These are phyloP conservation scores for Cottoperca gobio DNA, from an alignment of 2,797 vertebrate species.

Conservation along the genomic window DNA sequence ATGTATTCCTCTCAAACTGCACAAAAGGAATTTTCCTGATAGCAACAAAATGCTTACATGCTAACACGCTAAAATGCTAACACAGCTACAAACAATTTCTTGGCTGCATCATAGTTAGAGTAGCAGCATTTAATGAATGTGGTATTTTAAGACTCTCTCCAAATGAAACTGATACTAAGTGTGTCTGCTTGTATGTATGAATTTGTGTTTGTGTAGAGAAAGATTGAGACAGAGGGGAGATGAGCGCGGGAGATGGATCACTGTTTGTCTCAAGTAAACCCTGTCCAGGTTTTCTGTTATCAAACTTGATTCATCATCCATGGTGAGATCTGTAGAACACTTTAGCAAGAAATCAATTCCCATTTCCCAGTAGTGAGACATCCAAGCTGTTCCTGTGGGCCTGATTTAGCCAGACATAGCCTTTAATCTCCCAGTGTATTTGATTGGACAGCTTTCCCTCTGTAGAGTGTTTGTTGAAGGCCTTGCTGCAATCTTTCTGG, in stretches of 20 bases:
- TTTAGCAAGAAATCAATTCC: conserved; percentile 84
- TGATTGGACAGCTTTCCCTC: conserved; percentile 78
- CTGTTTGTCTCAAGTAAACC: conserved; percentile 75
- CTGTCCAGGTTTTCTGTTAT: conserved; percentile 72
- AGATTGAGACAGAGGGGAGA: conserved; percentile 29
- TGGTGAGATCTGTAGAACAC: conserved; percentile 72
- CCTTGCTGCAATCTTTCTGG: conserved; percentile 80
- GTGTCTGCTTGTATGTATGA: conserved; percentile 10
- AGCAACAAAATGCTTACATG: neutral
- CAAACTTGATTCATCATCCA: conserved; percentile 76
- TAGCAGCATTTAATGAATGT: neutral
- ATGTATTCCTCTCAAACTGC: too few species aligned
- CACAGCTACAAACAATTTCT: neutral
- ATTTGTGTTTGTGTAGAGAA: conserved; percentile 33
- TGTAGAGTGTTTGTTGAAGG: conserved; percentile 83
- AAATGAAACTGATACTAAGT: conserved; percentile 17
- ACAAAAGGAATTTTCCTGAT: neutral
- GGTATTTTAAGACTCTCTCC: neutral
- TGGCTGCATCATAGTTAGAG: neutral
- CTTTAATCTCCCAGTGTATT: conserved; percentile 84
- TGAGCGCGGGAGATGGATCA: conserved; percentile 43
- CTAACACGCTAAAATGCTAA: too few species aligned
- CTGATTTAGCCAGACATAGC: conserved; percentile 81
- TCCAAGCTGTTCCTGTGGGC: conserved; percentile 68
- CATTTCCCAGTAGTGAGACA: conserved; percentile 75